Base-by-base conservation (phyloP, 2,888 invertebrate genomes). In the Acrobasis consociella region DNA sequence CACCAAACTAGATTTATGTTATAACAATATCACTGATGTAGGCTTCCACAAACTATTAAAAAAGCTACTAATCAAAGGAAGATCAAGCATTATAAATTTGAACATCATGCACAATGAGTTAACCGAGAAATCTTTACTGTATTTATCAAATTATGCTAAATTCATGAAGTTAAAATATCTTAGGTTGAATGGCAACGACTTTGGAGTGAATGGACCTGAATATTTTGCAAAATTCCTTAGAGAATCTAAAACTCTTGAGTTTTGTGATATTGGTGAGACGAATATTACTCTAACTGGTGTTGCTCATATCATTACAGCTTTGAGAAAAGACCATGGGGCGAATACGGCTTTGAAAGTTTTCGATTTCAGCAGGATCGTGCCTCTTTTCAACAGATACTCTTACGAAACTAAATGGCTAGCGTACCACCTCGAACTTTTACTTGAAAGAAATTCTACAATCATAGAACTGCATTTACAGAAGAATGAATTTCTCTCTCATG, bases 381-480 rank as follows among this genome's bases (percentile, higher is more conserved):
- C 91, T 0, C 62, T 86, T 8, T 90, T 85, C 62, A 80, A 89
- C 65, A 76, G 89, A 63, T 91, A 91, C 64, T 74, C 83, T 0
- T 87, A 83, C 53, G 92, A 92, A 78, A 84, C 86, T 0, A 91
- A 89, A 81, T 91, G 90, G 87, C 75, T 93, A 1, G 93, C 93
- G 0, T 93, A 93, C 63, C 93, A 93, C 62, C 78, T 93, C 0
- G 91, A 91, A 71, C 83, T 80, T 59, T 71, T 93, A 5, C 71
- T 93, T 0, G 83, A 87, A 75, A 78, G 79, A 49, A 92, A 92
- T 55, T 71, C 70, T 50, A 83, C 82, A 5, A 82, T 95, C 42
- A 81, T 89, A 0, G 94, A 94, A 70, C 73, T 95, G 11, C 93
- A 94, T 80, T 78, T 94, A 31, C 94, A 94, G 74, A 95, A 95